phyloP scores from a whole-genome alignment of 2,797 vertebrate species.

The Neostethus bicornis region DNA sequence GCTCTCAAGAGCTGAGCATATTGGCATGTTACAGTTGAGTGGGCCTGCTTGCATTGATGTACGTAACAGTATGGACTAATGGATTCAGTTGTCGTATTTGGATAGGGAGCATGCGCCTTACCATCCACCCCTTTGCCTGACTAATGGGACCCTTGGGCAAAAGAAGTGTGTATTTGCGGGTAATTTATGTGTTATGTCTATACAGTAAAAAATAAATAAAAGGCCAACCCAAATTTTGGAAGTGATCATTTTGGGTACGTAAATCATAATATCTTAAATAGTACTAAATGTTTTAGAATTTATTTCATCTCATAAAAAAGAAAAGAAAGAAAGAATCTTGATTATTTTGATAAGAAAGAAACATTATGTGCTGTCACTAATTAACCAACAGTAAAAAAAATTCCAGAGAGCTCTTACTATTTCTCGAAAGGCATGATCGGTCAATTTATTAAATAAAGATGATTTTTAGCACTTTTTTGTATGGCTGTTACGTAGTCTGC shows the following conservation, averaged over 20 bases:
- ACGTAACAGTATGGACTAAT: slow-evolving; percentile 84
- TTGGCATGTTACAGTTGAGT: slow-evolving; percentile 84
- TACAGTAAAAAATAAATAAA: slow-evolving; percentile 11
- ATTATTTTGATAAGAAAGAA: slow-evolving; percentile 42
- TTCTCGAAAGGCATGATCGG: slow-evolving; percentile 18
- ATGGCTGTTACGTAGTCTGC: slow-evolving; percentile 49
- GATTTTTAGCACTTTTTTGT: slow-evolving; percentile 45
- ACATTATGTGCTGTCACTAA: slow-evolving; percentile 41
- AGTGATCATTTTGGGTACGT: slow-evolving; percentile 24
- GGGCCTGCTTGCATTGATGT: slow-evolving; percentile 75
- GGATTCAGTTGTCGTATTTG: slow-evolving; percentile 82
- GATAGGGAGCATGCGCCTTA: slow-evolving; percentile 66
- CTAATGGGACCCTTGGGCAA: slow-evolving; percentile 82
- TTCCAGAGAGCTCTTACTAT: slow-evolving; percentile 29
- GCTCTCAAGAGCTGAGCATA: slow-evolving; percentile 78
- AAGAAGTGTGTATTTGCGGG: slow-evolving; percentile 37
- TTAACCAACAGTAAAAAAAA: slow-evolving; percentile 36
- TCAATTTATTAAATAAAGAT: slow-evolving; percentile 34
- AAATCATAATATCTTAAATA: slow-evolving; percentile 26
- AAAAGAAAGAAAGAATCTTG: slow-evolving; percentile 19
- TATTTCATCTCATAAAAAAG: slow-evolving; percentile 33
- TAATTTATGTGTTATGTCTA: slow-evolving; percentile 11
- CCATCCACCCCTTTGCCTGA: slow-evolving; percentile 79
- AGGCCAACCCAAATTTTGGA: slow-evolving; percentile 29
- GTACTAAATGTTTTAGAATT: slow-evolving; percentile 12